Conservation (phyloP, 1,140 invertebrate genomes). For the Drosophila repleta region DNA sequence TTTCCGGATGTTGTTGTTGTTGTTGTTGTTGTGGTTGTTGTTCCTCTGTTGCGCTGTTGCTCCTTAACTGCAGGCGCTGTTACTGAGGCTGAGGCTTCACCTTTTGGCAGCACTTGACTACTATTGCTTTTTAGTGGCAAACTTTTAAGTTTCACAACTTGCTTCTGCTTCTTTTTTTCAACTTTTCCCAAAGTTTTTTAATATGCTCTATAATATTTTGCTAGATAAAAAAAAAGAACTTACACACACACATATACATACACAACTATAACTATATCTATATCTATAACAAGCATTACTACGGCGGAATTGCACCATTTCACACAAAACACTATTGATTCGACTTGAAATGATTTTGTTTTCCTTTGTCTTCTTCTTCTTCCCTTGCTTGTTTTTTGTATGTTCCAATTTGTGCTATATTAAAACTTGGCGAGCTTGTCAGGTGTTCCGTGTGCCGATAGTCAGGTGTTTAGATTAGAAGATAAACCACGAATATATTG, state of each 20-base stretch:
- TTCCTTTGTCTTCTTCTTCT: too few species aligned
- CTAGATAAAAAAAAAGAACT: conserved; percentile 5
- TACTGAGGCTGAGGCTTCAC: conserved; percentile 24
- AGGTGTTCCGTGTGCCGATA: neutral
- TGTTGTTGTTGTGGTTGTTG: conserved; percentile 14
- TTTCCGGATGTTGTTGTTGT: conserved; percentile 6
- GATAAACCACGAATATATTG: neutral
- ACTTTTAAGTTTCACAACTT: conserved; percentile 57
- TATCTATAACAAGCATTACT: conserved; percentile 13
- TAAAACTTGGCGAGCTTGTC: neutral
- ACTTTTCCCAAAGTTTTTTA: conserved; percentile 78
- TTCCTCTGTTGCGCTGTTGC: too few species aligned
- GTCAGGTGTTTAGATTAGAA: conserved; percentile 2
- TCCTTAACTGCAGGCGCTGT: neutral
- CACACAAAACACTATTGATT: conserved; percentile 40
- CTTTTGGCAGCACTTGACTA: conserved; percentile 58
- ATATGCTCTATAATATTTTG: conserved; percentile 64
- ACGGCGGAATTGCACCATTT: conserved; percentile 8
- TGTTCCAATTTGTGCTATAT: neutral
- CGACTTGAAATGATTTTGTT: conserved; percentile 16
- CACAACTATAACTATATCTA: conserved; percentile 12
- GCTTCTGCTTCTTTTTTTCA: conserved; percentile 12
- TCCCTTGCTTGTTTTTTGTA: too few species aligned
- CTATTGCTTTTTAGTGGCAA: conserved; percentile 71
- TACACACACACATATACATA: too few species aligned